Percentiles rank a stretch among this genome's conserved stretches.
Conservation (phyloP, 2,797 vertebrate genomes). For the Cossypha caffra region DNA sequence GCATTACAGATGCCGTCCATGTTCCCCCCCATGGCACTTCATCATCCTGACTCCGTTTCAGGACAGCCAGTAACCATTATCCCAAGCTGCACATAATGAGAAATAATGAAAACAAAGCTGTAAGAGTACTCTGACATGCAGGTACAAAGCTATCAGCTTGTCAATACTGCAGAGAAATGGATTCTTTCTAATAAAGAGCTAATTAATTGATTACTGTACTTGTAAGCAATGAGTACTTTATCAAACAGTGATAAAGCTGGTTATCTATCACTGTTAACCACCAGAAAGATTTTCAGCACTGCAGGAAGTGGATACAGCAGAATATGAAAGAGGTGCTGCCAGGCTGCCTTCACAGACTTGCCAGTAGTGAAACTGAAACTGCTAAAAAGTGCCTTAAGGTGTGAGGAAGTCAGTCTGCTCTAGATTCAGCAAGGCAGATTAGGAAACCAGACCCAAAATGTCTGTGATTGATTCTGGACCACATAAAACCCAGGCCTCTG, state of each 20-base stretch:
- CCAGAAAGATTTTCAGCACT: background rate
- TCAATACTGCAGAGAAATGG: background rate
- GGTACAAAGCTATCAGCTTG: background rate
- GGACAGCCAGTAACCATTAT: constrained; percentile 25
- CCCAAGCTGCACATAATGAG: background rate
- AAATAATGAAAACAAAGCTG: constrained; percentile 35
- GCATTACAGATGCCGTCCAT: background rate
- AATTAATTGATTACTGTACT: background rate
- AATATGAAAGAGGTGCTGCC: background rate
- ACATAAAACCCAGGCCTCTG: background rate
- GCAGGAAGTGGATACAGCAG: background rate
- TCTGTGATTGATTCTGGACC: background rate
- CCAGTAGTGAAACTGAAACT: background rate
- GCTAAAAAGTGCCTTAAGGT: background rate
- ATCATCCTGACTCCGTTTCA: constrained; percentile 14
- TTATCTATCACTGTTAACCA: background rate
- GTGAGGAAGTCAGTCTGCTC: background rate
- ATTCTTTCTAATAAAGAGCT: background rate
- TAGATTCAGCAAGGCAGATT: background rate
- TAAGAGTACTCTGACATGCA: background rate
- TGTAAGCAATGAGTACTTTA: background rate
- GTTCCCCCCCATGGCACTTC: background rate
- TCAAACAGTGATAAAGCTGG: background rate
- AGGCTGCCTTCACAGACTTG: background rate
- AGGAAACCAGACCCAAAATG: background rate